Conservation (phyloP, 2,888 invertebrate species). For the Seira ritae region DNA sequence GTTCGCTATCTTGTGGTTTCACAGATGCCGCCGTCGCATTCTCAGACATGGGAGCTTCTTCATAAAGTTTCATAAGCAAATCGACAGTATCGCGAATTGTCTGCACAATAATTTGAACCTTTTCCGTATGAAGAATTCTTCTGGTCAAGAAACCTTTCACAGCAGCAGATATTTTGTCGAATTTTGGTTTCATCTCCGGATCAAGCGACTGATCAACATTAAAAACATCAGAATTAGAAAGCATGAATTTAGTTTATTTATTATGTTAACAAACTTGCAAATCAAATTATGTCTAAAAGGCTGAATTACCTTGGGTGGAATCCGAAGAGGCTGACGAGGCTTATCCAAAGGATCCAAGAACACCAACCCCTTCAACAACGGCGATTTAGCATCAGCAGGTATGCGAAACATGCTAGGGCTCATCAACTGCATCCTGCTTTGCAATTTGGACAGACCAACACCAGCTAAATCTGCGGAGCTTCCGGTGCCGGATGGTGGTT, state of each 20-base stretch:
- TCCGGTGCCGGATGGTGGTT: too few relatives aligned
- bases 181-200: constrained; percentile 73
- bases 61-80: constrained; percentile 86
- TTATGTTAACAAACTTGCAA: too few relatives aligned
- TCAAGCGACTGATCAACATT: constrained; percentile 59
- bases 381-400: constrained; percentile 66
- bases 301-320: constrained; percentile 61
- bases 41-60: constrained; percentile 75
- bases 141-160: constrained; percentile 87
- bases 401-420: constrained; percentile 60
- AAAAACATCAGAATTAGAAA: neutral
- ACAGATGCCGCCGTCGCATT: constrained; percentile 77
- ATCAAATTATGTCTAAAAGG: neutral
- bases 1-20: constrained; percentile 80
- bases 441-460: constrained; percentile 67
- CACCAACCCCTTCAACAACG: constrained; percentile 68
- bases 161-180: constrained; percentile 75
- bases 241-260: too few relatives aligned
- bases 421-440: constrained; percentile 66
- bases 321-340: constrained; percentile 49
- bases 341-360: constrained; percentile 67
- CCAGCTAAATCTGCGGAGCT: constrained; percentile 32
- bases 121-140: constrained; percentile 87
- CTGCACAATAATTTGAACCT: constrained; percentile 86
- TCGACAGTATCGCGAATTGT: constrained; percentile 87